Conservation (phyloP, 2,113 vertebrate genomes). For the Rhodinocichla rosea region DNA sequence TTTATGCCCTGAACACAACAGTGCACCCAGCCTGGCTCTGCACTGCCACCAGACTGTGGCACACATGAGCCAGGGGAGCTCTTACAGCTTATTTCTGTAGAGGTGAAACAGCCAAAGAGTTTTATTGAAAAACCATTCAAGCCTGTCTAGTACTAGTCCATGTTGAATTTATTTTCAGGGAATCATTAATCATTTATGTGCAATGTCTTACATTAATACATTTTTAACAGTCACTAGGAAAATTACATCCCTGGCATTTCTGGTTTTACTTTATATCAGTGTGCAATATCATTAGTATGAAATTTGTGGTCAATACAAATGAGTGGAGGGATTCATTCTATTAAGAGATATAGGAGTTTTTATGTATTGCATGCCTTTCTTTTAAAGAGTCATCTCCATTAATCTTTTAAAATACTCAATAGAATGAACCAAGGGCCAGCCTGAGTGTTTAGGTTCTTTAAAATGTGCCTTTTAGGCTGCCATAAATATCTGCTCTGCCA, state of each 20-base stretch:
- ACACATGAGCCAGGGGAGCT: neutral
- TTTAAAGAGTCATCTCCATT: neutral
- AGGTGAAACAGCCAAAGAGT: neutral
- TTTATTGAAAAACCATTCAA: neutral
- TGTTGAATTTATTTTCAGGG: neutral
- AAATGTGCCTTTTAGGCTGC: neutral
- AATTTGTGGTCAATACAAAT: neutral
- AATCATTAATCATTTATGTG: neutral
- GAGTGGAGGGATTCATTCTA: neutral
- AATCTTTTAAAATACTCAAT: neutral
- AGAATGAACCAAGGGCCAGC: neutral
- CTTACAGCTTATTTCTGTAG: neutral
- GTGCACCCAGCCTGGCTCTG: neutral
- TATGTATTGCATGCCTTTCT: neutral
- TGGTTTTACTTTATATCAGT: neutral
- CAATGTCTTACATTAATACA: neutral
- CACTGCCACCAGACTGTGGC: neutral
- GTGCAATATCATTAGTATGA: neutral
- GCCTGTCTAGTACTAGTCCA: neutral
- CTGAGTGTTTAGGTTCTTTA: neutral
- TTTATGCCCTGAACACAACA: fast-evolving
- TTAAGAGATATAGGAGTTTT: neutral
- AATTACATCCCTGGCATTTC: neutral
- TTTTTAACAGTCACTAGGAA: neutral
- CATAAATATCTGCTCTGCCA: neutral